phyloP scores from a whole-genome alignment of 2,797 vertebrate species.

The Melanotaenia parkinsoni region DNA sequence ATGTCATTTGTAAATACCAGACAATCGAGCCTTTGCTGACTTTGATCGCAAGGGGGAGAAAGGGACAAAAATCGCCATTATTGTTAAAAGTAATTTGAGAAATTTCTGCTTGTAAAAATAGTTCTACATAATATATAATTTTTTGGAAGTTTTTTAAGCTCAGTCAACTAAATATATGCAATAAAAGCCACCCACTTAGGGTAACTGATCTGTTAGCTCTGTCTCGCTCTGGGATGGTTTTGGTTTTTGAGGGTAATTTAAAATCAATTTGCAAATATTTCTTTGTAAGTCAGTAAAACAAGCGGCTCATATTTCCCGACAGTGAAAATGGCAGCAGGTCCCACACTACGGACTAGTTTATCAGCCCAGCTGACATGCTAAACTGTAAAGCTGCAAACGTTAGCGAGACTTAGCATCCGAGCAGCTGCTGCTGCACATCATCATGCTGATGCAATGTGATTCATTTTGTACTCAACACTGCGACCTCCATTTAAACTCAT shows the following conservation, averaged over 20 bases:
- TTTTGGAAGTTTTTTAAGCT: too few species aligned
- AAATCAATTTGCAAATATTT: neutral
- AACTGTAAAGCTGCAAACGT: neutral
- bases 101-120: too few species aligned
- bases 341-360: neutral
- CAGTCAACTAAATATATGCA: too few species aligned
- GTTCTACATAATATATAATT: too few species aligned
- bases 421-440: constrained; percentile 4
- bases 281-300: neutral
- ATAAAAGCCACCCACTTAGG: too few species aligned
- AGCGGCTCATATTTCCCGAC: neutral
- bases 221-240: neutral
- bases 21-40: too few species aligned
- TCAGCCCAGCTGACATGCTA: neutral
- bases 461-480: neutral
- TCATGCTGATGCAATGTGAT: neutral
- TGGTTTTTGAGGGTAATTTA: too few species aligned
- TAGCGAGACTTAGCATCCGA: neutral
- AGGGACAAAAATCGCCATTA: too few species aligned
- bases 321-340: neutral
- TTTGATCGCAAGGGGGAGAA: too few species aligned
- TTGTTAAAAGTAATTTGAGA: too few species aligned
- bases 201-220: too few species aligned
- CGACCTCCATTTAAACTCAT: neutral
- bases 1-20: too few species aligned